phyloP scores from a whole-genome alignment of 37 sponge, comb jelly and placozoan species.

The Beroe forskalii region DNA sequence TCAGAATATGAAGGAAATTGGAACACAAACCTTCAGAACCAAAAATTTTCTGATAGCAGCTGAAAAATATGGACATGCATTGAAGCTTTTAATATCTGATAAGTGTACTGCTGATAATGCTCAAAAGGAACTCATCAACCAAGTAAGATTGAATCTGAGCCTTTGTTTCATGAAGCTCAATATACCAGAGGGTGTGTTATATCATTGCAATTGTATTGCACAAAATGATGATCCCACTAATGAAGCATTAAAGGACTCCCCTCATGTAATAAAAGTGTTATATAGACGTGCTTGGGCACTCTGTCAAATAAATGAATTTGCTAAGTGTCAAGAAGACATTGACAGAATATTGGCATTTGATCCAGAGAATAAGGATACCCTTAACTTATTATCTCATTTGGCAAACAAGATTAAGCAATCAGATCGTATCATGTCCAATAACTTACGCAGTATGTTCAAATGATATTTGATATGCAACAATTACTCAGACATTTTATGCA shows the following conservation, averaged over 20 bases:
- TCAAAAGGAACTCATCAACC: neutral
- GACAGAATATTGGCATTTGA: neutral
- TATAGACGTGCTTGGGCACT: constrained; percentile 49
- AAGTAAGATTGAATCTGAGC: neutral
- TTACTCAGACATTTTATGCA: no score
- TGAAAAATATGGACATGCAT: constrained; percentile 45
- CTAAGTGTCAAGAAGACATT: constrained; percentile 4
- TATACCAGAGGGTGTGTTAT: neutral
- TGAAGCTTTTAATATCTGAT: constrained; percentile 42
- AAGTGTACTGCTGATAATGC: neutral
- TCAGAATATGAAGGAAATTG: neutral
- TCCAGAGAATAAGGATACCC: neutral
- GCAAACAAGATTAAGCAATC: neutral
- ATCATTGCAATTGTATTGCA: neutral
- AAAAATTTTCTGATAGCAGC: constrained; percentile 11
- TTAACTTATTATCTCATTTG: neutral
- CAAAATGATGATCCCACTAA: neutral
- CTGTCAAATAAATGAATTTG: constrained; percentile 39
- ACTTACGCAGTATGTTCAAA: neutral
- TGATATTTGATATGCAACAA: no score
- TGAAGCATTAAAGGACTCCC: neutral
- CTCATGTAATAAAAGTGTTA: neutral
- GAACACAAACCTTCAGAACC: neutral
- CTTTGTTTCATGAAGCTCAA: constrained; percentile 40
- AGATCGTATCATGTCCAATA: constrained; percentile 28